These are phyloP conservation scores for Lasioglossum morio DNA, from an alignment of 2,888 invertebrate species.

Conservation along the genomic window DNA sequence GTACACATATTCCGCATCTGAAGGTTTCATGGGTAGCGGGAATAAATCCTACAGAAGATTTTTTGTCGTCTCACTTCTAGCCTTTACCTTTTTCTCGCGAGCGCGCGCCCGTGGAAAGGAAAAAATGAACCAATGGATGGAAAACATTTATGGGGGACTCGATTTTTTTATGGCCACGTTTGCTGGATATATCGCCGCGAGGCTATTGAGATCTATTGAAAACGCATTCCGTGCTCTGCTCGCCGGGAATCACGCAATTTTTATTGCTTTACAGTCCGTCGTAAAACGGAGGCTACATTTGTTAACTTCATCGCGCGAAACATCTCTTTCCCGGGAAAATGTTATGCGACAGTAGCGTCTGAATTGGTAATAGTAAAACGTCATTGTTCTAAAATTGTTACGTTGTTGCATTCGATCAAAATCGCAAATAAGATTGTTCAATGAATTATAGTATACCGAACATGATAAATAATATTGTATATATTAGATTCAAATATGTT, in stretches of 20 bases:
- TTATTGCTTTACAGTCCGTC: neutral
- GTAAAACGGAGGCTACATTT: conserved; percentile 28
- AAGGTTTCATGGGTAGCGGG: conserved; percentile 25
- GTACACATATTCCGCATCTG: conserved; percentile 27
- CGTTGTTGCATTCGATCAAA: neutral
- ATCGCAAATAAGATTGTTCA: neutral
- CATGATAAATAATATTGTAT: too few relatives aligned
- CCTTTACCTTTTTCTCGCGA: conserved; percentile 10
- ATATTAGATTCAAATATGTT: neutral
- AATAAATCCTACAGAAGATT: conserved; percentile 45
- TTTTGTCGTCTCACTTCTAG: conserved; percentile 45
- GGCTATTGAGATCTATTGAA: conserved; percentile 37
- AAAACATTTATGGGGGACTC: conserved; percentile 40
- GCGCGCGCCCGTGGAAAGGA: neutral
- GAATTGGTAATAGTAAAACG: neutral
- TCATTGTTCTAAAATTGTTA: neutral
- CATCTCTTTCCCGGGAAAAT: neutral
- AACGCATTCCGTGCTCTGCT: conserved; percentile 19
- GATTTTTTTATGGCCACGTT: neutral
- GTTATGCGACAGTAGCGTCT: neutral
- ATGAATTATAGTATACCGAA: neutral
- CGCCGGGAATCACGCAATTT: neutral
- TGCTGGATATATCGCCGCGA: neutral
- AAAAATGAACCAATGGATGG: conserved; percentile 39
- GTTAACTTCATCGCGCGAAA: neutral